Evolutionary conservation across 2,797 vertebrate genomes (phyloP).

Genomic region (Scolopax rusticola): DNA sequence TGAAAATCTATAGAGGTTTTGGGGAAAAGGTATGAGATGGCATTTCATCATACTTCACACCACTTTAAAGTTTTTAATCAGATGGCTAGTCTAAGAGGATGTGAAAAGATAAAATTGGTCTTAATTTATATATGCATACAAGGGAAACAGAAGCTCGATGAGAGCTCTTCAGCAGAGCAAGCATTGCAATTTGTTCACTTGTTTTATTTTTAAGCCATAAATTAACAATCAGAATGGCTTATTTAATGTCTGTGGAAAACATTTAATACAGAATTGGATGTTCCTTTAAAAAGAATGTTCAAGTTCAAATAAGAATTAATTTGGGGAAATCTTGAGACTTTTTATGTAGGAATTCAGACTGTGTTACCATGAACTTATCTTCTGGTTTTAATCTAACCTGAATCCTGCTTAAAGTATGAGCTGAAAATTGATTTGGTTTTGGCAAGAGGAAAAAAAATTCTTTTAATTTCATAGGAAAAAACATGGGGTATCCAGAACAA

Average conservation of each 20-base stretch:
- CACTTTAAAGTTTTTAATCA: neutral
- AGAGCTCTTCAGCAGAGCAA: neutral
- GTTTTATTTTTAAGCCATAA: neutral
- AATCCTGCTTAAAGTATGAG: neutral
- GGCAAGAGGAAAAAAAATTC: neutral
- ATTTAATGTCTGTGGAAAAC: neutral
- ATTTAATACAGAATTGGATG: neutral
- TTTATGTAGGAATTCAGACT: neutral
- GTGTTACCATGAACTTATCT: neutral
- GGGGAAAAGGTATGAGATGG: neutral
- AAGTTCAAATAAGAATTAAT: neutral
- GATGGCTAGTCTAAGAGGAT: neutral
- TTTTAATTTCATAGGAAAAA: conserved; percentile 68
- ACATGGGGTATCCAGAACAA: conserved; percentile 56
- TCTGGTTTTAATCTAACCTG: neutral
- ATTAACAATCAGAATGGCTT: neutral
- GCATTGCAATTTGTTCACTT: neutral
- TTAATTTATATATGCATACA: neutral
- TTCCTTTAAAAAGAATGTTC: neutral
- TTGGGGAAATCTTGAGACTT: neutral
- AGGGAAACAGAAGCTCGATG: neutral
- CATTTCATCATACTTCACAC: neutral
- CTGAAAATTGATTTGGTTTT: neutral
- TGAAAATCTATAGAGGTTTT: neutral
- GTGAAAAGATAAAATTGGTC: neutral